Evolutionary conservation across 2,888 invertebrate species (phyloP).

Genomic region (Drosophila stalkeri): DNA sequence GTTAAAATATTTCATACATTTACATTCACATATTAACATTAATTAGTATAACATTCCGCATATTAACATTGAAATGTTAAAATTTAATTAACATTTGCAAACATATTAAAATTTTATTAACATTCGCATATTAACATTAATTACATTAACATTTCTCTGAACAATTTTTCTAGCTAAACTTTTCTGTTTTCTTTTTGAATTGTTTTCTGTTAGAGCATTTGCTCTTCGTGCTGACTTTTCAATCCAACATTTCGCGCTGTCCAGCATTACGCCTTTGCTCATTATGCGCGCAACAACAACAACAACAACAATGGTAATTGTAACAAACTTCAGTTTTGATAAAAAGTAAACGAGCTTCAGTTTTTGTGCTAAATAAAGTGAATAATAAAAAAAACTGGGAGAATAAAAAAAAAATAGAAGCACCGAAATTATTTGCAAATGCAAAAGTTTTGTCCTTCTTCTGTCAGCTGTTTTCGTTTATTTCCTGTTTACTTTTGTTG

Average conservation of each 20-base stretch:
- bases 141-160: neutral
- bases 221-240: neutral
- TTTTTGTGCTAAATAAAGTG: conserved; percentile 37
- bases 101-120: too few species aligned
- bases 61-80: neutral
- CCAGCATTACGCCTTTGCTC: neutral
- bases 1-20: neutral
- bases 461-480: conserved; percentile 34
- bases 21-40: neutral
- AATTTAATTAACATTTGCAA: neutral
- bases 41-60: too few species aligned
- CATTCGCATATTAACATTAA: neutral
- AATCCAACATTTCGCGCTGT: neutral
- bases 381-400: conserved; percentile 2
- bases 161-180: neutral
- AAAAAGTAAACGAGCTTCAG: conserved; percentile 66
- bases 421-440: conserved; percentile 22
- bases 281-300: conserved; percentile 20
- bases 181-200: neutral
- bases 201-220: conserved; percentile 1
- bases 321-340: conserved; percentile 57
- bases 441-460: conserved; percentile 48
- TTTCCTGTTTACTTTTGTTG: conserved; percentile 10
- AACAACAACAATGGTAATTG: conserved; percentile 31
- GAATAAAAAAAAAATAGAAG: neutral